These are phyloP conservation scores for Rhinolophus ferrumequinum DNA, from an alignment of 2,113 vertebrate species.

Conservation along the genomic window DNA sequence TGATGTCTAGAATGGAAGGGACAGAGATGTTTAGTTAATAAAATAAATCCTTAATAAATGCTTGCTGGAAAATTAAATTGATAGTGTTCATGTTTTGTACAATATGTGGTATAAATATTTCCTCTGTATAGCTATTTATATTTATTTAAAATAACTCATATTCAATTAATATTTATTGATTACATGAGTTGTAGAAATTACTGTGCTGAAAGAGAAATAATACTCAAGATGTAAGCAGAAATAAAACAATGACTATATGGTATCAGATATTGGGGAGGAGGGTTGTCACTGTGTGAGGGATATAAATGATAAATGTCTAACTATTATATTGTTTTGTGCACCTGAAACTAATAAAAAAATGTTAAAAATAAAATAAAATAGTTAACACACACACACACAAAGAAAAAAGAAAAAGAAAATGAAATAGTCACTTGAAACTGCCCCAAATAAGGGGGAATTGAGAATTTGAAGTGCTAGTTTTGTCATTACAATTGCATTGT, in stretches of 20 bases:
- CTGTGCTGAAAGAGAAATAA: conserved; percentile 35
- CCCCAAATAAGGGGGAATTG: not conserved
- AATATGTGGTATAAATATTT: not conserved
- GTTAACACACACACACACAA: too few species aligned
- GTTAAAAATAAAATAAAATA: too few species aligned
- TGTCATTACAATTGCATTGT: not conserved
- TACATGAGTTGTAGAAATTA: not conserved
- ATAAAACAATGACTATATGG: not conserved
- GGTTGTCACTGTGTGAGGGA: too few species aligned
- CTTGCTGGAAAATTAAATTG: conserved; percentile 14
- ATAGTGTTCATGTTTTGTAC: not conserved
- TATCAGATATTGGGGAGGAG: not conserved
- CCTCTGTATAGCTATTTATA: not conserved
- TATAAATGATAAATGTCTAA: too few species aligned
- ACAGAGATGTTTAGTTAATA: conserved; percentile 8
- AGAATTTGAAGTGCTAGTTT: not conserved
- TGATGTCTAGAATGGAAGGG: not conserved
- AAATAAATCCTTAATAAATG: conserved; percentile 41
- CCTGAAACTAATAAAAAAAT: too few species aligned
- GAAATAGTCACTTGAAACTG: not conserved
- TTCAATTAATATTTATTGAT: conserved; percentile 36
- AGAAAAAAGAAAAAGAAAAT: not conserved
- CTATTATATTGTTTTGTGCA: too few species aligned
- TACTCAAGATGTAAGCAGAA: not conserved
- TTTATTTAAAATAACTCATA: conserved; percentile 33